Evolutionary conservation across 2,113 vertebrate species (phyloP).

Genomic region (Cyanoderma ruficeps): DNA sequence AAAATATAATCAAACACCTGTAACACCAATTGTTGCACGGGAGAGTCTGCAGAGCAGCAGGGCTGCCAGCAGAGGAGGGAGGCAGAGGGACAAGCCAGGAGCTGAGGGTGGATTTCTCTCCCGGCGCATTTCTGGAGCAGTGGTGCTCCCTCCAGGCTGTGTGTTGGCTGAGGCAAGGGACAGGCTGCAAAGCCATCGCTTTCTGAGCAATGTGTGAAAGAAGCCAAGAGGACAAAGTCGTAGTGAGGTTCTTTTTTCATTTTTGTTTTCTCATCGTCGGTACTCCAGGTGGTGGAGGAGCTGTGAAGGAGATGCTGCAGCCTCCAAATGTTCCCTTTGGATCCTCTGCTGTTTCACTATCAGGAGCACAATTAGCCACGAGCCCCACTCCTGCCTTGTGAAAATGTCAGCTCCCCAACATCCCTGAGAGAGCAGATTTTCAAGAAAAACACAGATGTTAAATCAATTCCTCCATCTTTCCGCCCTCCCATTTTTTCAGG

Average conservation of each 20-base stretch:
- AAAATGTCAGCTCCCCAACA: slow-evolving; percentile 36
- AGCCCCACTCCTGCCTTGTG: background rate
- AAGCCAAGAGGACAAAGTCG: background rate
- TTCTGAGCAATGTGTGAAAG: background rate
- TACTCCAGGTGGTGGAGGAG: background rate
- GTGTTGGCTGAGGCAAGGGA: background rate
- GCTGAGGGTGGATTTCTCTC: background rate
- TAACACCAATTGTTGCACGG: background rate
- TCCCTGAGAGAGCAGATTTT: background rate
- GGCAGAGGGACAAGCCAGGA: background rate
- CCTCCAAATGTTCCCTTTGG: background rate
- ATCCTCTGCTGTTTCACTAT: background rate
- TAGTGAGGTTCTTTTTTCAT: rapidly evolving
- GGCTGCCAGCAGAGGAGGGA: background rate
- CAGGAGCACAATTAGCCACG: background rate
- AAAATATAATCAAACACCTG: background rate
- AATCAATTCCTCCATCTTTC: slow-evolving; percentile 19
- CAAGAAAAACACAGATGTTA: slow-evolving; percentile 49
- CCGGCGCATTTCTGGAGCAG: background rate
- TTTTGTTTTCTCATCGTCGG: background rate
- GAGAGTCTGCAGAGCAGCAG: background rate
- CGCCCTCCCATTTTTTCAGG: background rate
- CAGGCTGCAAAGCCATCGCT: background rate
- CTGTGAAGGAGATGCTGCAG: background rate
- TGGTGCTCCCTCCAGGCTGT: background rate